Evolutionary conservation across 2,113 vertebrate species (phyloP), one percentile per base, ranked within the genome.

Genomic region (Butorides virescens): DNA sequence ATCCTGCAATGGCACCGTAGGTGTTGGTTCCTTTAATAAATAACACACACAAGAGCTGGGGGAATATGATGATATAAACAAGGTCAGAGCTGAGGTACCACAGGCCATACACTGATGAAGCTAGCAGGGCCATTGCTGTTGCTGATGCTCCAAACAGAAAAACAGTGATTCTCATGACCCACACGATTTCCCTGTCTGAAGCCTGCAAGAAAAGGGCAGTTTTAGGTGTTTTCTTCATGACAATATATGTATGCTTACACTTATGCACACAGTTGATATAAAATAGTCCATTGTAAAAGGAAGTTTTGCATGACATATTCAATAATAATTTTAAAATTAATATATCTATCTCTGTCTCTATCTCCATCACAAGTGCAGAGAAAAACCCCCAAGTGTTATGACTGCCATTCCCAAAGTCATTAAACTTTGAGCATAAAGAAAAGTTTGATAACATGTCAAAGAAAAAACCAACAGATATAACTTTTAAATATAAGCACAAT

Each of bases 61-160:
- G 99, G 95, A 99, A 99, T 97, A 99, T 99, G 97, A 99, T 99
- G 97, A 99, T 99, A 90, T 99, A 99, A 56, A 99, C 99, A 11
- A 99, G 98, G 95, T 99, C 99, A 16, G 99, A 99, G 96, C 99
- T 99, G 91, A 99, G 98, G 97, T 99, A 99, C 99, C 99, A 99
- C 82, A 99, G 98, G 67, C 99, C 99, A 0, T 99, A 99, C n/a
- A 99, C 99, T 0, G 99, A 99, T 3, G 99, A 98, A 4, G 99
- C 99, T 36, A 99, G 97, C 90, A 99, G 96, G 6, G 99, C 99
- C 99, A 99, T 99, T 17, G 99, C 98, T 36, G 99, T 99, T n/a
- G 99, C 99, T 25, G 99, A 96, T 2, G 98, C 99, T 90, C 99
- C 99, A 27, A 99, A 99, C 30, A 99, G 97, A 74, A 99, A 98